Percentiles rank a stretch among this genome's conserved stretches.
phyloP scores from a whole-genome alignment of 1,140 invertebrate genomes.

The Papilio polytes region DNA sequence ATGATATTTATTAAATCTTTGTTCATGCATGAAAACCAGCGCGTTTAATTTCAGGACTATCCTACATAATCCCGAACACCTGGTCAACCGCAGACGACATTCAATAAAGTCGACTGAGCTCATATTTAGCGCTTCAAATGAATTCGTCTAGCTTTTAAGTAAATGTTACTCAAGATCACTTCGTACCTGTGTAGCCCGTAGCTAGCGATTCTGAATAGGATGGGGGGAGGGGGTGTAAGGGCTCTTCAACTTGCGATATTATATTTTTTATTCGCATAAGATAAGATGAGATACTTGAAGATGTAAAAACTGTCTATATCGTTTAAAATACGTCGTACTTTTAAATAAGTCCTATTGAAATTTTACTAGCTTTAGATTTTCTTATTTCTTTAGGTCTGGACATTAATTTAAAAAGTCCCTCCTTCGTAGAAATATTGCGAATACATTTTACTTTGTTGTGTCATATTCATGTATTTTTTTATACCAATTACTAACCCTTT shows the following conservation, averaged over 20 bases:
- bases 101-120: slow-evolving; percentile 35
- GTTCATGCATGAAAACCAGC: neutral
- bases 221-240: neutral
- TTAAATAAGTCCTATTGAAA: slow-evolving; percentile 3
- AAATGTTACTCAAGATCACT: slow-evolving; percentile 37
- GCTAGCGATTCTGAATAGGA: slow-evolving; percentile 18
- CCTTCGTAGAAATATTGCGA: neutral
- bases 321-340: slow-evolving; percentile 12
- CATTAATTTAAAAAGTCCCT: neutral
- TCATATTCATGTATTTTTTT: neutral
- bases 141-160: slow-evolving; percentile 39
- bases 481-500: neutral
- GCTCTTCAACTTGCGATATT: slow-evolving; percentile 32
- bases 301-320: slow-evolving; percentile 18
- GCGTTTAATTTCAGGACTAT: neutral
- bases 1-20: no score
- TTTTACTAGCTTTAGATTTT: neutral
- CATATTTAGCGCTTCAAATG: slow-evolving; percentile 35
- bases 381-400: neutral
- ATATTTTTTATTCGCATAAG: slow-evolving; percentile 26
- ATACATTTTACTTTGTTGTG: neutral
- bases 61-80: neutral
- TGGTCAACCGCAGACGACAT: slow-evolving; percentile 9
- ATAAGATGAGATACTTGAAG: neutral
- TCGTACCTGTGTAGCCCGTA: neutral